Percentiles rank a stretch among this genome's conserved stretches.
Conservation (phyloP, 2,797 vertebrate species). For the Petrocephalus sullivani region DNA sequence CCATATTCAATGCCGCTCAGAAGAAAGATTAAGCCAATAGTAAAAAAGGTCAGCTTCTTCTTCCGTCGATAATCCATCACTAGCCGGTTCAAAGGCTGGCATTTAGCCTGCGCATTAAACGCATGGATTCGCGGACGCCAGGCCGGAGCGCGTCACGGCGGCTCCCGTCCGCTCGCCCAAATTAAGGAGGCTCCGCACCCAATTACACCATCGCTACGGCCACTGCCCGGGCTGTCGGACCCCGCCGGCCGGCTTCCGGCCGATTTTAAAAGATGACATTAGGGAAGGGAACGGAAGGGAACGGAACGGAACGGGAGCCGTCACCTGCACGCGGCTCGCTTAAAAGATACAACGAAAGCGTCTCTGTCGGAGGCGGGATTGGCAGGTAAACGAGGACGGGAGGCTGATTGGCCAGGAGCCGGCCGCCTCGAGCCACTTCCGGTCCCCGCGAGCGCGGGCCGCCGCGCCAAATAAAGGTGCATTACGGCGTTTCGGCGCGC, state of each 20-base stretch:
- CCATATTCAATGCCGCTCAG: conserved; percentile 76
- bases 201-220: conserved; percentile 23
- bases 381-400: background rate
- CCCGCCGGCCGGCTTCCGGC: background rate
- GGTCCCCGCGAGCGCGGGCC: background rate
- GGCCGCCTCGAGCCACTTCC: background rate
- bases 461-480: background rate
- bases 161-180: conserved; percentile 34
- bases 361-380: background rate
- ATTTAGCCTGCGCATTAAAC: conserved; percentile 24
- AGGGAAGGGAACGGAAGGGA: too few species aligned
- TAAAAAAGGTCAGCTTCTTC: conserved; percentile 64
- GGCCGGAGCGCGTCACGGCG: background rate
- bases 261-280: background rate
- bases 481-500: background rate
- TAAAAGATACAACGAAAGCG: background rate
- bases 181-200: conserved; percentile 47
- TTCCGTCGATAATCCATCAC: conserved; percentile 62
- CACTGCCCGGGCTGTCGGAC: too few species aligned
- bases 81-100: background rate
- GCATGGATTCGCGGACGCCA: conserved; percentile 1
- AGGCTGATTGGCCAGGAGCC: background rate
- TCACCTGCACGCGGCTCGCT: background rate
- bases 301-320: background rate
- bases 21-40: conserved; percentile 71